Evolutionary conservation across 92 coral and sea anemone species (phyloP).

Genomic region (Parazoanthus atlanticus): DNA sequence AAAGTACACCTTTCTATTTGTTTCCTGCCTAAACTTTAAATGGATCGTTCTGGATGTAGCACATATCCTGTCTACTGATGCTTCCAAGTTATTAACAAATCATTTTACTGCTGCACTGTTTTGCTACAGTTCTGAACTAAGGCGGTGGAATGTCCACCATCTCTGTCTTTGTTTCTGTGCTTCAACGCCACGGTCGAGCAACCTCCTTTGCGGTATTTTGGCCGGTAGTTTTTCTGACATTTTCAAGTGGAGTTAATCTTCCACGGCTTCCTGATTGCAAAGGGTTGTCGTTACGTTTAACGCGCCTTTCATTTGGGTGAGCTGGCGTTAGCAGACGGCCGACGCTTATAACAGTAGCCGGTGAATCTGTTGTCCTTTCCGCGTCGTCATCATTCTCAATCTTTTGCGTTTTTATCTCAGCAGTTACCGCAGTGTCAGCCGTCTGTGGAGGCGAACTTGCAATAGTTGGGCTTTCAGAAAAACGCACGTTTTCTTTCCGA

Average conservation of each 20-base stretch:
- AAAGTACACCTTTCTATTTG: neutral
- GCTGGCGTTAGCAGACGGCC: slow-evolving; percentile 5
- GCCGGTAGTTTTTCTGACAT: neutral
- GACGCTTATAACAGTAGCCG: neutral
- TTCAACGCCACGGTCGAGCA: neutral
- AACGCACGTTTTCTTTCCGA: slow-evolving; percentile 26
- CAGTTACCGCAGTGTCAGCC: neutral
- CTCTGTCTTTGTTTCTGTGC: neutral
- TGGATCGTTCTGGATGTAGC: neutral
- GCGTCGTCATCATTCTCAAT: neutral
- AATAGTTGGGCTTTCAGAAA: neutral
- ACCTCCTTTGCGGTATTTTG: neutral
- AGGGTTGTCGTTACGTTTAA: neutral
- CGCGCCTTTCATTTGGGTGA: neutral
- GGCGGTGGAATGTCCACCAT: neutral
- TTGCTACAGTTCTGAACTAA: neutral
- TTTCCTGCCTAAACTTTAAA: neutral
- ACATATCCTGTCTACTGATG: no score
- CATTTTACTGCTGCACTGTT: neutral
- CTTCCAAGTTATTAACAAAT: no score
- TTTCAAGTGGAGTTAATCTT: slow-evolving; percentile 8
- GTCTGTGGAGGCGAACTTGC: neutral
- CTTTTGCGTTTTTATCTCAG: neutral
- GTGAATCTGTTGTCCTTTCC: neutral
- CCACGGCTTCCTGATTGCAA: neutral